Evolutionary conservation across 2,888 invertebrate species (phyloP).

Genomic region (Thymelicus acteon): DNA sequence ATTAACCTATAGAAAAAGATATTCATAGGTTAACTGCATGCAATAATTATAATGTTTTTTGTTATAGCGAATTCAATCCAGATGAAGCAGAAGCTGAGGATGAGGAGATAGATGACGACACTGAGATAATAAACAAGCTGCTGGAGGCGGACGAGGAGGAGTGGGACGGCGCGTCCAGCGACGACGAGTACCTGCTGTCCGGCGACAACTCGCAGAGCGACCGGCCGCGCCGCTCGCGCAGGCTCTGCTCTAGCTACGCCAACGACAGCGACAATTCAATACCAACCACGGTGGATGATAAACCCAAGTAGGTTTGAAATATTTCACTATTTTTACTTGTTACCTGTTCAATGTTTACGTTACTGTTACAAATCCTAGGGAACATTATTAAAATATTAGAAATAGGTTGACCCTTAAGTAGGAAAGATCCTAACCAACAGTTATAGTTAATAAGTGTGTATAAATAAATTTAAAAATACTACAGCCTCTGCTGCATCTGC

Average conservation of each 20-base stretch:
- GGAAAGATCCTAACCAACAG: no score
- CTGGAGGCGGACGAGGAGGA: conserved; percentile 65
- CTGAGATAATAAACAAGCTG: conserved; percentile 73
- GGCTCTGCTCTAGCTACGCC: conserved; percentile 54
- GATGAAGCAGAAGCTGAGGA: conserved; percentile 49
- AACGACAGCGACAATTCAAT: conserved; percentile 45
- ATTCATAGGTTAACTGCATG: no score
- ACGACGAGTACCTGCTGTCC: conserved; percentile 62
- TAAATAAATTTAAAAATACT: no score
- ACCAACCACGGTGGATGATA: conserved; percentile 42
- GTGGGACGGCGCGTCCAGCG: conserved; percentile 58
- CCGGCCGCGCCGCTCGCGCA: conserved; percentile 58
- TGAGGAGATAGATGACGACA: conserved; percentile 64
- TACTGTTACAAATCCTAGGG: no score
- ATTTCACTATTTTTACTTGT: neutral
- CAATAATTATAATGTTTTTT: conserved; percentile 35
- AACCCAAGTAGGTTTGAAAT: conserved; percentile 43
- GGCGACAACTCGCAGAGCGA: conserved; percentile 51
- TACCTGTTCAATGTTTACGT: no score
- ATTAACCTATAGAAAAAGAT: no score
- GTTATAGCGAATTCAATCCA: conserved; percentile 42
- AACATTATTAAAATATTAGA: no score
- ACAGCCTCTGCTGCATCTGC: no score
- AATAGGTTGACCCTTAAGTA: no score
- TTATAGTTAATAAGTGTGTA: no score